Percentiles rank a stretch among this genome's conserved stretches.
Conservation (phyloP, 2,888 invertebrate genomes). For the Sclerodermus sp. region DNA sequence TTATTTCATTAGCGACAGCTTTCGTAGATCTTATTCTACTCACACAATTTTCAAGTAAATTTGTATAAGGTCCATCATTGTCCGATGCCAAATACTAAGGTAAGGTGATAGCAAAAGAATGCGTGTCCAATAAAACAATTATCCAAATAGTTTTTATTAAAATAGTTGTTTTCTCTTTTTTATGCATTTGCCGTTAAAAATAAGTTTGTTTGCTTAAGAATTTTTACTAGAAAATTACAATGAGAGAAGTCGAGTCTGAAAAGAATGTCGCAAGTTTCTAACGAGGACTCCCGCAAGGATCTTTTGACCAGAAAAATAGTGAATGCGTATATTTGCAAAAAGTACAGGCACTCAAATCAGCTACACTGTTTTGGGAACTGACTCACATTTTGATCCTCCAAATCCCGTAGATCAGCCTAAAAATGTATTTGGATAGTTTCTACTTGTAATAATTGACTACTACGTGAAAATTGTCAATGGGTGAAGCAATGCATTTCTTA, state of each 20-base stretch:
- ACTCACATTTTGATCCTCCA: constrained; percentile 21
- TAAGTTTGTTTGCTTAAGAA: constrained; percentile 16
- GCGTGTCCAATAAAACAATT: too few species aligned
- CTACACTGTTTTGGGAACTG: constrained; percentile 30
- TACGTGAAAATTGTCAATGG: neutral
- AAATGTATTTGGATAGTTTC: constrained; percentile 3
- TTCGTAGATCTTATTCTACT: neutral
- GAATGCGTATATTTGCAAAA: constrained; percentile 27
- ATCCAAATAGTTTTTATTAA: too few species aligned
- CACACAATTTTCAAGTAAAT: neutral
- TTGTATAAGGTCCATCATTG: neutral
- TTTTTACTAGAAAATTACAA: too few species aligned
- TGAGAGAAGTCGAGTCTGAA: too few species aligned
- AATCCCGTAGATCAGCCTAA: constrained; percentile 8
- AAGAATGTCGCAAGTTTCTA: constrained; percentile 11
- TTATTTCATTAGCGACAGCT: neutral
- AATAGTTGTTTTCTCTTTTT: neutral
- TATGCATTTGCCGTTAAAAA: constrained; percentile 9
- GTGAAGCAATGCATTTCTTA: neutral
- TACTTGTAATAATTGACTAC: constrained; percentile 25
- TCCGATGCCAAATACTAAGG: too few species aligned
- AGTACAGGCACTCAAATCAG: constrained; percentile 38
- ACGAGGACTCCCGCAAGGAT: constrained; percentile 6
- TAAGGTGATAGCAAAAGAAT: too few species aligned
- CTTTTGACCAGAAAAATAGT: constrained; percentile 31